Base-by-base conservation (phyloP, 2,888 invertebrate species). In the Ditula angustiorana region DNA sequence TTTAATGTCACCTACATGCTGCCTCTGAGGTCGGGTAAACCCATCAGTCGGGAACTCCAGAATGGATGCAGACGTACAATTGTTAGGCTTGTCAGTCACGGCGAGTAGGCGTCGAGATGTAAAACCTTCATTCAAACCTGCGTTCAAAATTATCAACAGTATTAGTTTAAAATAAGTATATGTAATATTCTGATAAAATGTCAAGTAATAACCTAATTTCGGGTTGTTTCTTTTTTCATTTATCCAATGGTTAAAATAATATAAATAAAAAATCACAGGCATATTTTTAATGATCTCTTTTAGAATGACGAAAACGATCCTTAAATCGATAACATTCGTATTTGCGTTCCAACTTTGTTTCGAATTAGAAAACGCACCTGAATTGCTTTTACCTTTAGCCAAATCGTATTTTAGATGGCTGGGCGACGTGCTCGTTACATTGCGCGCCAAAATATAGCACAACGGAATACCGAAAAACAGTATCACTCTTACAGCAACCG, bases 11-110 rank as follows among this genome's bases (percentile, higher is more conserved):
- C 56, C 4, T 44, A 92, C 93, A 71, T 90, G 85, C 79, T 94
- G 94, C 24, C 97, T 93, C 74, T 96, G 94, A 11, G 86, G 79
- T 44, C 95, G 93, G 0, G 95, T 95, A 58, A 97, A 92, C 11
- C 97, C 95, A 80, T 97, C 97, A 0, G 93, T 73, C 0, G 97
- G 97, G 81, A 98, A 97, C 79, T 97, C 96, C 44, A 95, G 87
- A 61, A 97, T 95, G 2, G 97, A 96, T 0, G 97, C 94, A 0
- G 94, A 94, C 0, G 96, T 96, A 82, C 95, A 97, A n/a, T n/a
- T n/a, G 87, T 95, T 96, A 49, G 63, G 77, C 0, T 70, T 73
- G 5, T 61, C 71, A 8, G 76, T 67, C 28, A 84, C 23, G 0
- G 77, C 80, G 13, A 90, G 74, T 1, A 88, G 78, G 30, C 75